Evolutionary conservation across 2,888 invertebrate genomes (phyloP).

Genomic region (Drosophila nr. perissopoda): DNA sequence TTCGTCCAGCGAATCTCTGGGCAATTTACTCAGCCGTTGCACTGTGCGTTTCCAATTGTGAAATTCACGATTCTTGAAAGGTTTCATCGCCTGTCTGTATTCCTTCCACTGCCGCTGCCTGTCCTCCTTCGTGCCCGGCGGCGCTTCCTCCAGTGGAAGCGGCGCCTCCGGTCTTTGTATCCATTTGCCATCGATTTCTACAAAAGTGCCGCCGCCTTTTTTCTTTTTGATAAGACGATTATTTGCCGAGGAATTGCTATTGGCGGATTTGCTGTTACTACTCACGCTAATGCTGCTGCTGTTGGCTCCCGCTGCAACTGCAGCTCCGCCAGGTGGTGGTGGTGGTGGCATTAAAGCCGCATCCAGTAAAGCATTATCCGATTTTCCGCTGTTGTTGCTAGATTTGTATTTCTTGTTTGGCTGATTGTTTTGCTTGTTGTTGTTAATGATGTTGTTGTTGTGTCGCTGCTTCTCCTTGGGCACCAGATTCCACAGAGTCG

Average conservation of each 20-base stretch:
- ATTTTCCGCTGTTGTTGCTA: constrained; percentile 14
- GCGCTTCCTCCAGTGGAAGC: constrained; percentile 57
- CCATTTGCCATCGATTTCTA: constrained; percentile 71
- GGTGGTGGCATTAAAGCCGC: constrained; percentile 60
- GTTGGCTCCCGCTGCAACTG: neutral
- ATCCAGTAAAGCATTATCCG: constrained; percentile 28
- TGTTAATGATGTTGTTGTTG: constrained; percentile 12
- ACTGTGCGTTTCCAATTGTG: constrained; percentile 77
- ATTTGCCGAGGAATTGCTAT: constrained; percentile 5
- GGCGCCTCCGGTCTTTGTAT: constrained; percentile 69
- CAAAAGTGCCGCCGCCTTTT: constrained; percentile 58
- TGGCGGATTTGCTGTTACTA: neutral
- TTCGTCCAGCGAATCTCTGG: constrained; percentile 70
- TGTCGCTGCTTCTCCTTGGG: constrained; percentile 54
- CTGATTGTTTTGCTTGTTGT: constrained; percentile 27
- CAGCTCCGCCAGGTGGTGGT: constrained; percentile 37
- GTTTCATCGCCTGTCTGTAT: constrained; percentile 80
- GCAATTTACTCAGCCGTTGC: constrained; percentile 75
- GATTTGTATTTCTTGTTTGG: constrained; percentile 41
- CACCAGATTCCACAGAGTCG: constrained; percentile 66
- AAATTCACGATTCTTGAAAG: constrained; percentile 81
- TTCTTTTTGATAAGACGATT: constrained; percentile 45
- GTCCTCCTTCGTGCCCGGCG: constrained; percentile 73
- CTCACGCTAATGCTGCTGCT: neutral
- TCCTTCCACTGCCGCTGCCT: constrained; percentile 75